Base-by-base conservation (phyloP, 1,140 invertebrate species). In the Eciton burchellii region DNA sequence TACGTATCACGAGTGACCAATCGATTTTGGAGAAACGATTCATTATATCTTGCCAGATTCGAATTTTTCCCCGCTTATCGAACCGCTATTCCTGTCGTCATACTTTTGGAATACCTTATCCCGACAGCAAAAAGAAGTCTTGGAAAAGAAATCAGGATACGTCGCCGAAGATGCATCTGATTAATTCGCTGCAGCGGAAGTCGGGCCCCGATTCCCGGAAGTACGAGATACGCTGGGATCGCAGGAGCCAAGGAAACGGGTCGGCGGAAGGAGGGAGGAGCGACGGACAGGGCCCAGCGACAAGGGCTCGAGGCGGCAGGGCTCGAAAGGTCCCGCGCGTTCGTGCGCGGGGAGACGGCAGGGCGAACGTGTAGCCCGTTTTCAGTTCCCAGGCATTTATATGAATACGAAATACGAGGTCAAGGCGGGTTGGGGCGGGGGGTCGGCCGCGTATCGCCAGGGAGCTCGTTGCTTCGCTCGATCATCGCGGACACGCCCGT, bases 341-440 rank as follows among this genome's bases (percentile, higher is more conserved):
- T 88, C 72, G 84, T 81, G 70, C 79, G 72, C 81, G 70, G 79
- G 81, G 83, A 87, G 72, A 29, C 57, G 83, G 62, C 56, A 52
- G 66, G 86, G 84, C 62, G 73, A 88, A 88, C 82, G 77, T n/a
- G n/a, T 73, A 85, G 83, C 77, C 62, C 49, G 72, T 84, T 77
- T 54, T 57, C 86, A 70, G 89, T 92, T 92, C 91, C 89, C 91
- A 91, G 84, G 90, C 86, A 88, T 89, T 91, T 91, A 88, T 92
- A 91, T 92, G 91, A 92, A 92, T 92, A 92, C 90, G 88, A 92
- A 92, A 92, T 92, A 91, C 89, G 90, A 91, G 90, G 91, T 92
- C 88, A n/a, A n/a, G n/a, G n/a, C n/a, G n/a, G n/a, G n/a, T n/a
- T n/a, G n/a, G n/a, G n/a, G n/a, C n/a, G n/a, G n/a, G n/a, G n/a